A percentile compares a stretch with the other conserved stretches of the same genome.
phyloP scores from a whole-genome alignment of 2,888 invertebrate genomes.

The Meta bourneti region DNA sequence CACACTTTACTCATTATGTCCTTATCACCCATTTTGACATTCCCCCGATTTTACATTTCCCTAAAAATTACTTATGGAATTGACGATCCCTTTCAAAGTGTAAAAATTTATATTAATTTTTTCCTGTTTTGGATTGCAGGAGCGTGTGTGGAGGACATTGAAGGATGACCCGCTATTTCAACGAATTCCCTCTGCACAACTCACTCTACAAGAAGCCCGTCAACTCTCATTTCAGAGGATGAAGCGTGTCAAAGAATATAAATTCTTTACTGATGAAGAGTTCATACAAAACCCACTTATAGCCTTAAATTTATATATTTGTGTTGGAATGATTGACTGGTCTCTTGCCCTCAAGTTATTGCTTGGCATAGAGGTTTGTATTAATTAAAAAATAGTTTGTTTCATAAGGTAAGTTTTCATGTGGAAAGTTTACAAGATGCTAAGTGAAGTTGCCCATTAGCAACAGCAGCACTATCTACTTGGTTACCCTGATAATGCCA shows the following conservation, averaged over 20 bases:
- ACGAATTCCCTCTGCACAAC: constrained; percentile 83
- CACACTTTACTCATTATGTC: no score
- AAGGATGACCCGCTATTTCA: constrained; percentile 90
- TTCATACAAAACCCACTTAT: constrained; percentile 81
- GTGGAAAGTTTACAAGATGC: no score
- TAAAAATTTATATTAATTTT: no score
- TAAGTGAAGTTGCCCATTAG: neutral
- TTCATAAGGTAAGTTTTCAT: neutral
- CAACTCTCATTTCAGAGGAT: constrained; percentile 80
- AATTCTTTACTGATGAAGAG: constrained; percentile 84
- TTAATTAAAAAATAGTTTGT: neutral
- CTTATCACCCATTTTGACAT: no score
- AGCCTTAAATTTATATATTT: constrained; percentile 79
- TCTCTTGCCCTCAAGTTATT: constrained; percentile 80
- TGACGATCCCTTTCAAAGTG: no score
- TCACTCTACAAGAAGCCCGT: constrained; percentile 86
- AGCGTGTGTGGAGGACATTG: constrained; percentile 88
- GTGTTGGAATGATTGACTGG: constrained; percentile 81
- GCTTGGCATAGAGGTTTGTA: constrained; percentile 77
- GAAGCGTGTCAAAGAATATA: constrained; percentile 85
- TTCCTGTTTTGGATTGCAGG: constrained; percentile 80
- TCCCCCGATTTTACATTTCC: no score
- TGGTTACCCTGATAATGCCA: no score
- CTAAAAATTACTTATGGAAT: no score
- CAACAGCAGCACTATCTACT: neutral